Evolutionary conservation across 2,113 vertebrate species (phyloP).

Genomic region (Conger conger): DNA sequence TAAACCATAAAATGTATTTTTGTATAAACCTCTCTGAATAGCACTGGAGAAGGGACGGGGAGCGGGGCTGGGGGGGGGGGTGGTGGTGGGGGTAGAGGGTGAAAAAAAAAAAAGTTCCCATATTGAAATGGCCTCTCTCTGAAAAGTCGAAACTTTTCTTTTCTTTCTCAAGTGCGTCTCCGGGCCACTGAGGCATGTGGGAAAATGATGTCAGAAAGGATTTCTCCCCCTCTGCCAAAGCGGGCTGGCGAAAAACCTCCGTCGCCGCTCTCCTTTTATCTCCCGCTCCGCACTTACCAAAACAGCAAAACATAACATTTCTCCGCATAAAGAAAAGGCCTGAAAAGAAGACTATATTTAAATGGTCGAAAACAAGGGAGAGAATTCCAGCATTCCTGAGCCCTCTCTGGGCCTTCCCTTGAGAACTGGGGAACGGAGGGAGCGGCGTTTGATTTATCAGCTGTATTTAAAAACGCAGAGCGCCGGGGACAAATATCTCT

Average conservation of each 20-base stretch:
- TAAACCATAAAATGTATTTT: constrained; percentile 32
- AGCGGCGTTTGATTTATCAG: constrained; percentile 74
- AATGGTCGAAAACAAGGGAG: constrained; percentile 42
- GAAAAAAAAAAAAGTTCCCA: constrained; percentile 15
- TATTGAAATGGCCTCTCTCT: constrained; percentile 28
- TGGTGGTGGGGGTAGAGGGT: background rate
- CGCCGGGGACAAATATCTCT: constrained; percentile 73
- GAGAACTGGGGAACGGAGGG: constrained; percentile 64
- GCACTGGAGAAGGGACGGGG: background rate
- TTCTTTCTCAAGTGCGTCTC: constrained; percentile 67
- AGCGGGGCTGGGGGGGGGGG: background rate
- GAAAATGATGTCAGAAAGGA: constrained; percentile 70
- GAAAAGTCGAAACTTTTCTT: constrained; percentile 56
- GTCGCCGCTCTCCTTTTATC: constrained; percentile 68
- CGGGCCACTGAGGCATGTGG: constrained; percentile 72
- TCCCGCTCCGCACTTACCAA: constrained; percentile 66
- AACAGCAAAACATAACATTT: constrained; percentile 74
- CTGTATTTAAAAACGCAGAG: constrained; percentile 69
- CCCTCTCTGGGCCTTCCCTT: constrained; percentile 53
- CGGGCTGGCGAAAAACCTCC: constrained; percentile 46
- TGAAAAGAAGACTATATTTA: constrained; percentile 62
- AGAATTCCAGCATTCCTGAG: constrained; percentile 64
- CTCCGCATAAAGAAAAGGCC: constrained; percentile 65
- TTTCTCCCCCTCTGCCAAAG: constrained; percentile 50
- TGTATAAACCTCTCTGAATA: constrained; percentile 31